Conservation (phyloP, 2,797 vertebrate species). For the Lepus townsendii region DNA sequence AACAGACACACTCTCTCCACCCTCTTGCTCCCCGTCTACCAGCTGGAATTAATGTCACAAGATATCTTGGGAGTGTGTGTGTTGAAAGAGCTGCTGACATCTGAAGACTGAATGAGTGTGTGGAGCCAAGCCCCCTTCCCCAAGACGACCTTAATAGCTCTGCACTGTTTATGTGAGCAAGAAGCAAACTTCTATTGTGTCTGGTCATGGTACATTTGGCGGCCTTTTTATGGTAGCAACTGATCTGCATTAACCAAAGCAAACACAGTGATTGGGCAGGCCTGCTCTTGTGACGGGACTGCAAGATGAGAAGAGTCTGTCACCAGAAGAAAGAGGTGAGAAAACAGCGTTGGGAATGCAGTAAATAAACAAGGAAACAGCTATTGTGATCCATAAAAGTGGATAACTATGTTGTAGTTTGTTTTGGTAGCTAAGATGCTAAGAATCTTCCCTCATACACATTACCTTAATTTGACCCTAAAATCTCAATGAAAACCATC, state of each 20-base stretch:
- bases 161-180: neutral
- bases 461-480: neutral
- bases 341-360: neutral
- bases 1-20: neutral
- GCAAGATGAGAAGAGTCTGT: neutral
- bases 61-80: neutral
- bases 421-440: neutral
- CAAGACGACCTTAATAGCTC: neutral
- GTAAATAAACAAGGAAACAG: neutral
- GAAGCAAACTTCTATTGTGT: constrained; percentile 5
- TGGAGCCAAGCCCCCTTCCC: neutral
- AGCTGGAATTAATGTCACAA: neutral
- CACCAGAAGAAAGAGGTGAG: neutral
- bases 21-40: neutral
- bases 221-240: neutral
- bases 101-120: neutral
- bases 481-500: neutral
- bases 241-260: neutral
- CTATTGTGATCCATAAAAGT: neutral
- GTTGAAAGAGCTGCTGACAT: neutral
- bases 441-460: neutral
- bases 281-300: neutral
- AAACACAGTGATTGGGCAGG: neutral
- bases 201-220: neutral
- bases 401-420: neutral